Conservation (phyloP, 2,113 vertebrate genomes). For the Prunella himalayana region DNA sequence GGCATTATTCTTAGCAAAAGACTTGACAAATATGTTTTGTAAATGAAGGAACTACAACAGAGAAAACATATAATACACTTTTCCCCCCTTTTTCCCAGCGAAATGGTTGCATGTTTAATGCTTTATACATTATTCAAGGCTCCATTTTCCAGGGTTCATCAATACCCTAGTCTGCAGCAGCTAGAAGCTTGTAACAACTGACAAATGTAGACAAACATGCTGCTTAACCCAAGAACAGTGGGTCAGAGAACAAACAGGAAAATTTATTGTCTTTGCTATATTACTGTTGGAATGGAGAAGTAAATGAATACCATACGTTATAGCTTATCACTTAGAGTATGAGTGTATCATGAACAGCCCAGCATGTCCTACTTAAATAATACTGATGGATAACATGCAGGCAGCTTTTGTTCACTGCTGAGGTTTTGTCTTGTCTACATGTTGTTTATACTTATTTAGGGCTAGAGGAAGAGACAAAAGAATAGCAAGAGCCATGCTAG, state of each 20-base stretch:
- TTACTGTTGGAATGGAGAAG: slow-evolving; percentile 66
- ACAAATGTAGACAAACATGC: slow-evolving; percentile 77
- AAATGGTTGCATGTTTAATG: slow-evolving; percentile 71
- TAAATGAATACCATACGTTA: slow-evolving; percentile 72
- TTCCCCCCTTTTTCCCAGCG: slow-evolving; percentile 29
- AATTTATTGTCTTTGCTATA: slow-evolving; percentile 74
- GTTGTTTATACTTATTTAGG: slow-evolving; percentile 18
- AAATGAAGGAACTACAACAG: slow-evolving; percentile 79
- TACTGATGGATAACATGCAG: slow-evolving; percentile 61
- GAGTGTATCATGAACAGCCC: slow-evolving; percentile 61
- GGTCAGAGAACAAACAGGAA: slow-evolving; percentile 77
- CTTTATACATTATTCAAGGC: slow-evolving; percentile 79
- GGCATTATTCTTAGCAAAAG: slow-evolving; percentile 82
- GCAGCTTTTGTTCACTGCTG: slow-evolving; percentile 64
- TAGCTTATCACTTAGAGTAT: slow-evolving; percentile 64
- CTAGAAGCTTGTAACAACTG: slow-evolving; percentile 75
- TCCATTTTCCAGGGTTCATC: slow-evolving; percentile 73
- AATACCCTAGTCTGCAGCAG: slow-evolving; percentile 68
- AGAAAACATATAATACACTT: slow-evolving; percentile 73
- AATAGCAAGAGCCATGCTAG: neutral
- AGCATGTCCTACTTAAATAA: slow-evolving; percentile 63
- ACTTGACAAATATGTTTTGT: slow-evolving; percentile 84
- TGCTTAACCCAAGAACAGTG: slow-evolving; percentile 76
- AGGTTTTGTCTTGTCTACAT: slow-evolving; percentile 60
- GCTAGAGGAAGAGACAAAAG: neutral